Base-by-base conservation (phyloP, 2,113 vertebrate genomes). In the Salvelinus namaycush region DNA sequence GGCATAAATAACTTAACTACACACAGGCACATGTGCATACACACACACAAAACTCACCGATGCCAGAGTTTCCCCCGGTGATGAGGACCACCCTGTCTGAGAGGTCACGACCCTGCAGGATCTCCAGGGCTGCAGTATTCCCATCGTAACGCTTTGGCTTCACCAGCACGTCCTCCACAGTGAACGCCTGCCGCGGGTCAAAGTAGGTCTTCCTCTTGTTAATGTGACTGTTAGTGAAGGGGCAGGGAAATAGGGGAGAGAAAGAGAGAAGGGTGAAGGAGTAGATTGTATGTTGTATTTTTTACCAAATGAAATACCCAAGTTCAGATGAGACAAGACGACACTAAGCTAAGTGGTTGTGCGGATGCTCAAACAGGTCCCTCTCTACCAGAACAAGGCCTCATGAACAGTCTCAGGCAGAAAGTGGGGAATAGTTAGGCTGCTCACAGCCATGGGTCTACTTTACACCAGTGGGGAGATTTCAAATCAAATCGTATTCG, bases 131-230 rank as follows among this genome's bases (percentile, higher is more conserved):
- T 0, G 96, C 89, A 0, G 94, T 97, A 90, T 96, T 99, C 27
- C 96, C 95, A 14, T 99, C 98, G 0, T 96, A 99, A 4, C 95
- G 95, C 76, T 98, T 91, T 0, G 96, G 95, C 84, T 98, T 99
- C 13, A 93, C 84, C 11, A 95, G 90, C 24, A 94, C 93, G 22
- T 99, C 97, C 77, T 99, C 98, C 67, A 99, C 95, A 0, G 97
- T 98, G 78, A 99, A 99, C 1, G 97, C 98, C 86, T 99, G 92
- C n/a, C 97, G 93, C 1, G 98, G 98, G 83, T 99, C 98, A 83
- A 99, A 94, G 81, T 97, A 97, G 0, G 98, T 99, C 60, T 91
- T 97, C 81, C 98, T 92, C 89, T 98, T 99, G 91, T 99, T 99
- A 86, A 99, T 97, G 84, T 99, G 97, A 77, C 98, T 99, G 86